phyloP scores from a whole-genome alignment of 2,888 invertebrate species.

The Escarpia spicata region DNA sequence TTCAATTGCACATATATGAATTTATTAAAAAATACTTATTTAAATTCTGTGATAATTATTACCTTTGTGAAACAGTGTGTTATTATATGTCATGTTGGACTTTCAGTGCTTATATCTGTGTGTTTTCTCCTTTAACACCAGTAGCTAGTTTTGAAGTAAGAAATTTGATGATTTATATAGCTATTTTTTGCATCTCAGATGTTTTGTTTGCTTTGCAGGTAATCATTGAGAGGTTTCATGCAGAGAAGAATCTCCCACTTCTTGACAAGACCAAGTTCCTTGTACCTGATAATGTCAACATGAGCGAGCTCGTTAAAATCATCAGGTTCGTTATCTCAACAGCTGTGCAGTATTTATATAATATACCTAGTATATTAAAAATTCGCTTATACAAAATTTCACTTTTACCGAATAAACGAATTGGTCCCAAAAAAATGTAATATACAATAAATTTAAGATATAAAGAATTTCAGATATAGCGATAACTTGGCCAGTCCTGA shows the following conservation, averaged over 20 bases:
- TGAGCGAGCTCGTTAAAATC: conserved; percentile 71
- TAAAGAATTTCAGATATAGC: too few species aligned
- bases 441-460: too few species aligned
- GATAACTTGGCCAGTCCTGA: too few species aligned
- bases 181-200: background rate
- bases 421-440: too few species aligned
- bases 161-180: background rate
- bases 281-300: conserved; percentile 71
- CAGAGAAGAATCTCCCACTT: conserved; percentile 69
- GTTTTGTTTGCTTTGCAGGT: conserved; percentile 55
- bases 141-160: background rate
- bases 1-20: background rate
- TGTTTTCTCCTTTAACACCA: background rate
- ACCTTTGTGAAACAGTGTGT: too few species aligned
- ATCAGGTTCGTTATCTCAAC: conserved; percentile 65
- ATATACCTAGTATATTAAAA: too few species aligned
- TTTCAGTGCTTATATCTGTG: too few species aligned
- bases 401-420: too few species aligned
- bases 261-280: conserved; percentile 71
- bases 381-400: too few species aligned
- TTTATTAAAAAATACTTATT: background rate
- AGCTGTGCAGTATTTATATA: background rate
- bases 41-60: background rate
- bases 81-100: too few species aligned
- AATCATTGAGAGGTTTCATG: conserved; percentile 70